Evolutionary conservation across 2,113 vertebrate genomes (phyloP).

Genomic region (Propithecus coquereli): DNA sequence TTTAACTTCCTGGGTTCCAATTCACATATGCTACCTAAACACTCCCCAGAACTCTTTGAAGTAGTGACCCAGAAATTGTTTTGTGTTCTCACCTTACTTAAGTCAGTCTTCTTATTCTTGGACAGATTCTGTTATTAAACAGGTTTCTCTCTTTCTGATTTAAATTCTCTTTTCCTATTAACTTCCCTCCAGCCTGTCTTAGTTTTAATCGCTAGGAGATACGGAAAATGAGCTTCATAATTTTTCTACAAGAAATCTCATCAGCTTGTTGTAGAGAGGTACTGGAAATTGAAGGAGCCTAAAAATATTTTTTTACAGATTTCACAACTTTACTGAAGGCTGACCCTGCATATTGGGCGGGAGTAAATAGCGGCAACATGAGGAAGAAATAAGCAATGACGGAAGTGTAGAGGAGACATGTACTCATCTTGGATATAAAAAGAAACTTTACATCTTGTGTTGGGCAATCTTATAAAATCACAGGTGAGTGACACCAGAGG

Average conservation of each 20-base stretch:
- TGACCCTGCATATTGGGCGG: not conserved
- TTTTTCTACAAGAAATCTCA: not conserved
- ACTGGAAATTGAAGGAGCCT: not conserved
- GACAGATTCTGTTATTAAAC: not conserved
- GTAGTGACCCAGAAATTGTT: not conserved
- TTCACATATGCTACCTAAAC: not conserved
- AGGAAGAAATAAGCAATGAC: not conserved
- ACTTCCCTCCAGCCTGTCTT: not conserved
- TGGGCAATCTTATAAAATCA: not conserved
- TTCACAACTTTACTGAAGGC: not conserved
- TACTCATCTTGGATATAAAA: slow-evolving; percentile 11
- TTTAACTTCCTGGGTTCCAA: not conserved
- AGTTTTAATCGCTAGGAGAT: not conserved
- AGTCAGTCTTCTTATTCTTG: not conserved
- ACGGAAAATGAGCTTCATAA: not conserved
- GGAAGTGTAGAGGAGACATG: not conserved
- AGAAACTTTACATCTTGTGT: not conserved
- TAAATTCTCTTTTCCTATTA: not conserved
- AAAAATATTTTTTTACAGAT: not conserved
- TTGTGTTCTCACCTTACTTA: not conserved
- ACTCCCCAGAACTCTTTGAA: not conserved
- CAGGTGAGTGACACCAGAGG: not conserved
- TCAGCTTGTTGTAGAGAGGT: not conserved
- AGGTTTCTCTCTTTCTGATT: not conserved
- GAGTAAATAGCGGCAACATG: not conserved